phyloP scores from a whole-genome alignment of 2,888 invertebrate species.

The Diplazon laetatorius region DNA sequence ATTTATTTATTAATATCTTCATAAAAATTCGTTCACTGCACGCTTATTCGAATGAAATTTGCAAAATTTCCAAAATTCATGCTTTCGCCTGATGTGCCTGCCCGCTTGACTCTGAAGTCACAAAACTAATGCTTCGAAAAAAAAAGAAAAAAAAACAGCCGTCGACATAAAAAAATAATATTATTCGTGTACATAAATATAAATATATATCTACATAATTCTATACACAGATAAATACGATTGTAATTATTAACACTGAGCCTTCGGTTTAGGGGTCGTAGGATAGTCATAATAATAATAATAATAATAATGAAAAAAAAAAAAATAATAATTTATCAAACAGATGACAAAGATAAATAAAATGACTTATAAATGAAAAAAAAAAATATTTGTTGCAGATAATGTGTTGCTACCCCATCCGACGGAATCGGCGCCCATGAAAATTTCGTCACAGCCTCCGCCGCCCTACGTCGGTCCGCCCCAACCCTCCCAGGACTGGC shows the following conservation, averaged over 20 bases:
- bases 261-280: constrained; percentile 43
- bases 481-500: constrained; percentile 66
- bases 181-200: constrained; percentile 8
- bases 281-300: constrained; percentile 39
- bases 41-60: constrained; percentile 28
- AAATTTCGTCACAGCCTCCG: constrained; percentile 69
- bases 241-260: constrained; percentile 33
- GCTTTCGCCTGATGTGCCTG: constrained; percentile 53
- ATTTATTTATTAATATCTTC: constrained; percentile 12
- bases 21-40: constrained; percentile 44
- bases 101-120: constrained; percentile 52
- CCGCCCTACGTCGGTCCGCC: constrained; percentile 77
- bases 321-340: constrained; percentile 27
- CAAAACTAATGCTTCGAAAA: constrained; percentile 51
- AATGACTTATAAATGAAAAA: no score
- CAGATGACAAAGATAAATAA: no score
- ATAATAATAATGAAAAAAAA: constrained; percentile 30
- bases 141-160: no score
- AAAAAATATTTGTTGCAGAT: constrained; percentile 80
- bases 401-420: constrained; percentile 75
- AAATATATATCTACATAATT: no score
- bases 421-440: constrained; percentile 69
- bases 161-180: constrained; percentile 13
- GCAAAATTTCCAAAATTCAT: no score
- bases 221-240: no score